These are phyloP conservation scores for Ammodytes marinus DNA, from an alignment of 2,113 vertebrate species.

Conservation along the genomic window DNA sequence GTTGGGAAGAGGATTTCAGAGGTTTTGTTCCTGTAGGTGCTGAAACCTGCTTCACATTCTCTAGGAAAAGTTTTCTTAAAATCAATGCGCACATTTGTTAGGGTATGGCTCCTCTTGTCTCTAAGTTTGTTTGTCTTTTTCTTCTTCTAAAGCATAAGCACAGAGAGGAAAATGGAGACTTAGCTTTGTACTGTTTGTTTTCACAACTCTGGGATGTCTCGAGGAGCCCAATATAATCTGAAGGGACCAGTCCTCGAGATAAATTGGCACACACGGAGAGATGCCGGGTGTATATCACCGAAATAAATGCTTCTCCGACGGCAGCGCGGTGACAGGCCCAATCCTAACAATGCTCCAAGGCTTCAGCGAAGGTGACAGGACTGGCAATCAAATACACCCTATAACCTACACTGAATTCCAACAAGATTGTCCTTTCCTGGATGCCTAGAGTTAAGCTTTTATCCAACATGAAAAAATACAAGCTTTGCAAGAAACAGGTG, in stretches of 20 bases:
- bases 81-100: constrained; percentile 61
- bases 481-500: constrained; percentile 1
- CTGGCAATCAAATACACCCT: constrained; percentile 60
- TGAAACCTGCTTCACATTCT: constrained; percentile 51
- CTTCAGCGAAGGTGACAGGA: constrained; percentile 60
- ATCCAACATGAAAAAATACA: constrained; percentile 9
- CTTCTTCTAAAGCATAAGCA: constrained; percentile 36
- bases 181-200: constrained; percentile 49
- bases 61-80: constrained; percentile 49
- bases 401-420: constrained; percentile 53
- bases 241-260: constrained; percentile 38
- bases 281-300: constrained; percentile 57
- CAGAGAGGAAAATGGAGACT: constrained; percentile 27
- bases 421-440: constrained; percentile 44
- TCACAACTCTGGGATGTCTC: constrained; percentile 57
- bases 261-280: constrained; percentile 54
- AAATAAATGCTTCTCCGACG: constrained; percentile 66
- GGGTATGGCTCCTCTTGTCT: constrained; percentile 31
- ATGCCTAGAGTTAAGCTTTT: constrained; percentile 25
- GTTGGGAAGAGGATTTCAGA: constrained; percentile 50
- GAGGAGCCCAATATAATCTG: constrained; percentile 48
- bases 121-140: constrained; percentile 33
- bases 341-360: constrained; percentile 56
- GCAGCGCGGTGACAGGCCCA: constrained; percentile 55
- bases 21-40: constrained; percentile 47